These are phyloP conservation scores for Mesorhabditis belari DNA, from an alignment of 2,888 invertebrate species.

Conservation along the genomic window DNA sequence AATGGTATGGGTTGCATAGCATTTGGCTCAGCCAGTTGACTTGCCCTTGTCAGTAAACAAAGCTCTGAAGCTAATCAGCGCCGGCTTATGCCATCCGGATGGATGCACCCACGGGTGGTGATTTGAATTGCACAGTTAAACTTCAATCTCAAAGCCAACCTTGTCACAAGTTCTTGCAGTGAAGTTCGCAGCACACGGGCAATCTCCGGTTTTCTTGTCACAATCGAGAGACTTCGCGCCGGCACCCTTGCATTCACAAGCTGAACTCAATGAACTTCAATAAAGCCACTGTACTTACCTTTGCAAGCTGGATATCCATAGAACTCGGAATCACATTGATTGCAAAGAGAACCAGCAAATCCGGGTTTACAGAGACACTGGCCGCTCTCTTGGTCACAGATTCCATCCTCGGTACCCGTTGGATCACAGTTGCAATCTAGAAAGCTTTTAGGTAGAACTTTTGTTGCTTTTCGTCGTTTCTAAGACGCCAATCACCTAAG, in stretches of 20 bases:
- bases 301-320: conserved; percentile 68
- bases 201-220: conserved; percentile 70
- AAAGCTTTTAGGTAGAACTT: conserved; percentile 7
- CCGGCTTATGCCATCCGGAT: too few relatives aligned
- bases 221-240: conserved; percentile 79
- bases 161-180: conserved; percentile 80
- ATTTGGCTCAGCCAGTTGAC: too few relatives aligned
- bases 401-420: conserved; percentile 73
- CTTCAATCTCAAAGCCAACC: too few relatives aligned
- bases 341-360: conserved; percentile 81
- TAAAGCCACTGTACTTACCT: conserved; percentile 59
- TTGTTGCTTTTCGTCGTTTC: neutral
- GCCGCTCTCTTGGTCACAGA: conserved; percentile 78
- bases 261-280: conserved; percentile 2
- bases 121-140: too few relatives aligned
- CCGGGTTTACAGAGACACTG: conserved; percentile 79
- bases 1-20: too few relatives aligned
- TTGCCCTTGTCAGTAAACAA: too few relatives aligned
- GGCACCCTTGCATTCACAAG: conserved; percentile 68
- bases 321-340: conserved; percentile 76
- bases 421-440: conserved; percentile 72
- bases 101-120: too few relatives aligned
- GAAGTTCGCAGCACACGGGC: conserved; percentile 60
- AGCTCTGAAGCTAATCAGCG: too few relatives aligned
- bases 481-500: neutral